Evolutionary conservation across 2,797 vertebrate genomes (phyloP).

Genomic region (Tarsius wallacei): DNA sequence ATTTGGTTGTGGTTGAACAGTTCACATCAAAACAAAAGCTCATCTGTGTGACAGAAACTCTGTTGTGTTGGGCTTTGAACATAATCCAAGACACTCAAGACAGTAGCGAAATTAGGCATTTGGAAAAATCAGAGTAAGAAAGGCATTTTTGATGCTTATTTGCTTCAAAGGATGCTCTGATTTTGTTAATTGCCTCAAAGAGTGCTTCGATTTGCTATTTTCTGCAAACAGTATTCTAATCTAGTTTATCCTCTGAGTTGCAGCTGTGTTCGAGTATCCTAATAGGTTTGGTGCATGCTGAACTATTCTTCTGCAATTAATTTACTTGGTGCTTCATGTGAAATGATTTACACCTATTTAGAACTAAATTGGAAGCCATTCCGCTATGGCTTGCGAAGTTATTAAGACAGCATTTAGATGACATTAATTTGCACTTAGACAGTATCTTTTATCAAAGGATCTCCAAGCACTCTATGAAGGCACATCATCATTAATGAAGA

Average conservation of each 20-base stretch:
- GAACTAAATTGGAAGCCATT: constrained; percentile 59
- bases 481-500: constrained; percentile 60
- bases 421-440: constrained; percentile 77
- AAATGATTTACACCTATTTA: constrained; percentile 78
- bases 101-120: constrained; percentile 74
- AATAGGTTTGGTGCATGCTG: constrained; percentile 70
- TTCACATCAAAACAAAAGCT: constrained; percentile 76
- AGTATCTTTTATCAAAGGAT: constrained; percentile 70
- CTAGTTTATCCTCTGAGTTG: constrained; percentile 78
- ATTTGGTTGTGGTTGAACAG: constrained; percentile 51
- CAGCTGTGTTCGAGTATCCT: constrained; percentile 85
- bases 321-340: constrained; percentile 59
- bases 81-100: constrained; percentile 56
- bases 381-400: constrained; percentile 68
- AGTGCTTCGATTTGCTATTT: constrained; percentile 87
- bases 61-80: constrained; percentile 75
- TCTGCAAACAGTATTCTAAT: constrained; percentile 87
- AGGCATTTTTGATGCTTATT: constrained; percentile 80
- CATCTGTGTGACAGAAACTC: constrained; percentile 41
- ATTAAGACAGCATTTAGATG: constrained; percentile 79
- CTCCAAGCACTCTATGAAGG: constrained; percentile 77
- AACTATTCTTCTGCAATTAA: constrained; percentile 79
- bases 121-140: constrained; percentile 83
- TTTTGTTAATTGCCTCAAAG: constrained; percentile 88
- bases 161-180: constrained; percentile 88